Conservation (phyloP, 2,888 invertebrate genomes). For the Lutraria lutraria region DNA sequence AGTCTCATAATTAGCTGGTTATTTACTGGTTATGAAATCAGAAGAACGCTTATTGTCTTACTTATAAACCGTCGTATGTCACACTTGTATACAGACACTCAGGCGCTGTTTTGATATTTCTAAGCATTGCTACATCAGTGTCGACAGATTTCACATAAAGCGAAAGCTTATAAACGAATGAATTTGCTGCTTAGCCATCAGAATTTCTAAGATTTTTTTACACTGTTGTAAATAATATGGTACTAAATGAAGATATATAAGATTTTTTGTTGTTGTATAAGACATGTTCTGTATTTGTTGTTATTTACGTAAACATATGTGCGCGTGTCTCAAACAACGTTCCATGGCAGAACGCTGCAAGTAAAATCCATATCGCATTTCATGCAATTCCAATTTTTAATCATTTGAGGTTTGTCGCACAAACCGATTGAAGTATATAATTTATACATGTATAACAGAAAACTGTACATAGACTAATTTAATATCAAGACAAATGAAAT, state of each 20-base stretch:
- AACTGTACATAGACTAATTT: no score
- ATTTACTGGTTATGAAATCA: not conserved
- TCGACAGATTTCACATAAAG: not conserved
- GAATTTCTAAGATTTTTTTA: not conserved
- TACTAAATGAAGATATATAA: not conserved
- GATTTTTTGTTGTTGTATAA: not conserved
- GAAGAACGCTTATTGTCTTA: not conserved
- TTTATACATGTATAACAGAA: no score
- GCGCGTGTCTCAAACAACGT: not conserved
- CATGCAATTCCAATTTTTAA: no score
- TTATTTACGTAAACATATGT: not conserved
- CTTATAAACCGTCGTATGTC: slow-evolving; percentile 10
- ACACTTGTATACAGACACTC: not conserved
- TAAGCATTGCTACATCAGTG: not conserved
- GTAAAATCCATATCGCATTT: not conserved
- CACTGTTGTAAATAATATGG: not conserved
- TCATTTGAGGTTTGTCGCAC: no score
- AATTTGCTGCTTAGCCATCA: not conserved
- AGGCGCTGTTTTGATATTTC: not conserved
- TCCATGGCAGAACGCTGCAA: not conserved
- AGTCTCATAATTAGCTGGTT: not conserved
- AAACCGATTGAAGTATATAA: no score
- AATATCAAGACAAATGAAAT: no score
- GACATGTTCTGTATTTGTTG: not conserved
- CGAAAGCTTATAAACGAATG: not conserved